Conservation (phyloP, 1,140 invertebrate genomes). For the Sminthurides bifidus region DNA sequence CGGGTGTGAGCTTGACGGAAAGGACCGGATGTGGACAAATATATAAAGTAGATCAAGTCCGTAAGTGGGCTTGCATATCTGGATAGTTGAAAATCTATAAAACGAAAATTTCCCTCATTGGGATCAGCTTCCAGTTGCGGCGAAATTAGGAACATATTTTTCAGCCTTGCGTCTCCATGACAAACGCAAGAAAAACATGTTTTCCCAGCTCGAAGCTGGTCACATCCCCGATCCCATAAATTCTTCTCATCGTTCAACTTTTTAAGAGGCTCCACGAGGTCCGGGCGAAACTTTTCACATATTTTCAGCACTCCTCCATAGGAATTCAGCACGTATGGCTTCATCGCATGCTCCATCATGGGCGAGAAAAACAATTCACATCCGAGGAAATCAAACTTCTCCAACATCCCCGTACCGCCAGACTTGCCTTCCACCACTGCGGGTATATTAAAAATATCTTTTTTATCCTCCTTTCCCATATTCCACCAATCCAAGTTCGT, state of each 20-base stretch:
- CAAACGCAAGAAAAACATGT: constrained; percentile 17
- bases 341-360: constrained; percentile 3
- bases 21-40: constrained; percentile 7
- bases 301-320: constrained; percentile 14
- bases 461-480: no score
- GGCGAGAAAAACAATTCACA: constrained; percentile 16
- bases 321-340: constrained; percentile 7
- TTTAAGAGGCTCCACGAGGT: constrained; percentile 10
- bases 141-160: constrained; percentile 16
- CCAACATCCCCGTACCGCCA: constrained; percentile 5
- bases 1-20: constrained; percentile 12
- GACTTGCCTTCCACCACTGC: constrained; percentile 14
- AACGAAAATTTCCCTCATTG: background rate
- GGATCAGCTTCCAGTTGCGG: background rate
- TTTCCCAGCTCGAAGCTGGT: constrained; percentile 7
- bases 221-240: constrained; percentile 13
- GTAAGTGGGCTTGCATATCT: constrained; percentile 26
- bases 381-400: constrained; percentile 20
- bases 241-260: constrained; percentile 17
- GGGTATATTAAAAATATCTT: constrained; percentile 5
- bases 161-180: constrained; percentile 21
- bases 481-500: no score
- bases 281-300: constrained; percentile 19
- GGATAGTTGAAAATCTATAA: constrained; percentile 27
- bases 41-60: constrained; percentile 19